Percentiles rank a stretch among this genome's conserved stretches.
Evolutionary conservation across 2,797 vertebrate genomes (phyloP).

Genomic region (Pseudopleuronectes americanus): DNA sequence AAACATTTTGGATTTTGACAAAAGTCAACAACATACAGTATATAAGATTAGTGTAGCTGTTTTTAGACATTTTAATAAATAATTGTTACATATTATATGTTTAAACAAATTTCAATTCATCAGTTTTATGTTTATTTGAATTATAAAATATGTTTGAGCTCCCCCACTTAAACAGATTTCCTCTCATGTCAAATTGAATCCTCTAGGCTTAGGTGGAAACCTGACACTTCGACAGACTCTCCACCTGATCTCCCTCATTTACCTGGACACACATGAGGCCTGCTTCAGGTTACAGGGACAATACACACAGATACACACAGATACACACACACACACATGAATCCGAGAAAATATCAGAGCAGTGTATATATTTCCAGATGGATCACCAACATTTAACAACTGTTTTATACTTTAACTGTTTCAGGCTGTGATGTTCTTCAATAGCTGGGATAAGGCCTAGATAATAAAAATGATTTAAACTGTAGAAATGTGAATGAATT

Average conservation of each 20-base stretch:
- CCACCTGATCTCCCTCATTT: conserved; percentile 62
- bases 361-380: not conserved
- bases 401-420: not conserved
- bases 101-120: too few relatives aligned
- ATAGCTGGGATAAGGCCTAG: not conserved
- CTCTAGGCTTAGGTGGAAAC: conserved; percentile 47
- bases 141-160: not conserved
- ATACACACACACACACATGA: not conserved
- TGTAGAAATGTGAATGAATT: not conserved
- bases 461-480: not conserved
- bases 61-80: too few relatives aligned
- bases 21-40: too few relatives aligned
- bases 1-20: too few relatives aligned
- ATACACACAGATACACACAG: conserved; percentile 1
- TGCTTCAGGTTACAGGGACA: conserved; percentile 59
- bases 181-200: conserved; percentile 12
- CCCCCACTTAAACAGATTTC: conserved; percentile 9
- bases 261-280: conserved; percentile 13
- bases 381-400: not conserved
- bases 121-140: too few relatives aligned
- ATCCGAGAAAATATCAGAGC: not conserved
- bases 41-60: too few relatives aligned
- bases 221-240: conserved; percentile 46
- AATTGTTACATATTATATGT: too few relatives aligned
- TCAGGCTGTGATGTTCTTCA: too few relatives aligned